Evolutionary conservation across 2,888 invertebrate genomes (phyloP).

Genomic region (Podabrus alpinus): DNA sequence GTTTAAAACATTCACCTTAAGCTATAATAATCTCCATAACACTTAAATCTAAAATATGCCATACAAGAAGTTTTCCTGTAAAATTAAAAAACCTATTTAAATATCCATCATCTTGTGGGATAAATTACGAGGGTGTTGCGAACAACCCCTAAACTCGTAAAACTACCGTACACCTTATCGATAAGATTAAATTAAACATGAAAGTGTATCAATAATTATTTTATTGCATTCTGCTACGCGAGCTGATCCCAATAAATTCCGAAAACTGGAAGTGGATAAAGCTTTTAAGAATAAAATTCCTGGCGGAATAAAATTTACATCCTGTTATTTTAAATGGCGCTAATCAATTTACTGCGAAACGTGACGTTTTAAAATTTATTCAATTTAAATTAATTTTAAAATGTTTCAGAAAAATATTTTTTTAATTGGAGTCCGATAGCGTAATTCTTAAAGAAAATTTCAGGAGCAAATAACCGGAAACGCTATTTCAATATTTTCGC

Average conservation of each 20-base stretch:
- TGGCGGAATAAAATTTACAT: constrained; percentile 27
- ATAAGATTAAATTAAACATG: not conserved
- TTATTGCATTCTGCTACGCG: constrained; percentile 5
- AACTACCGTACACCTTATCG: not conserved
- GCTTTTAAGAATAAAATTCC: constrained; percentile 25
- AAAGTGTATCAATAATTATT: constrained; percentile 9
- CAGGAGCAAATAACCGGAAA: too few species aligned
- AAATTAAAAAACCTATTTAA: constrained; percentile 9
- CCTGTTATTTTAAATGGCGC: constrained; percentile 26
- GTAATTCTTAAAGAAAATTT: too few species aligned
- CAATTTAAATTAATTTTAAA: constrained; percentile 26
- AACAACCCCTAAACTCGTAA: not conserved
- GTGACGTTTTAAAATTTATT: constrained; percentile 28
- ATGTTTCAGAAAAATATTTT: not conserved
- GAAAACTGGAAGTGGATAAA: constrained; percentile 16
- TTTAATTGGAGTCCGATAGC: not conserved
- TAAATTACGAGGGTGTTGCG: not conserved
- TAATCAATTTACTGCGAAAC: constrained; percentile 30
- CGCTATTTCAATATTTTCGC: too few species aligned
- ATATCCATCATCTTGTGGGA: not conserved
- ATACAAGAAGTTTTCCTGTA: constrained; percentile 10
- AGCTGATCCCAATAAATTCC: constrained; percentile 11
- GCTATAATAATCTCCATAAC: constrained; percentile 26
- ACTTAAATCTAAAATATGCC: constrained; percentile 20
- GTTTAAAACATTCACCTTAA: constrained; percentile 39